Evolutionary conservation across 1,140 invertebrate species (phyloP), one percentile per base, ranked within the genome.

Genomic region (Proctacanthus coquilletti): DNA sequence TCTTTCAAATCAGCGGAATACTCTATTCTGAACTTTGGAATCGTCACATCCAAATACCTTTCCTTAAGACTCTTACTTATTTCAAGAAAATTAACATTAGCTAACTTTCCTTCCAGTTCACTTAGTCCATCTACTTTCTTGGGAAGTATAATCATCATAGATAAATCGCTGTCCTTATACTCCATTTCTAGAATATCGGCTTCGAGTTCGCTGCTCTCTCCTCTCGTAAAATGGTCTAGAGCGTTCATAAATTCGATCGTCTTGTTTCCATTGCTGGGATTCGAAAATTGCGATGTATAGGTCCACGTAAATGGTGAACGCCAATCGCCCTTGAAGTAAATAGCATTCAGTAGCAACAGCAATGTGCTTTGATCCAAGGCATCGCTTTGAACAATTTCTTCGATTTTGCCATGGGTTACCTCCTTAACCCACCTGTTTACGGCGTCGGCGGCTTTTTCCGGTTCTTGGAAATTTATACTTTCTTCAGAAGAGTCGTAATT

Each of bases 1-100:
- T 68, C 57, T 20, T 64, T 64, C 42, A 84, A 49, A 27, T 79
- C 54, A 14, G 74, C 54, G 2, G 61, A 66, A 19, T 66, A 60
- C 51, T 82, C 75, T 30, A 83, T 62, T 50, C 75, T 80, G 48
- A 85, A 84, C 51, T 72, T 79, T 1, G 81, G 80, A 40, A 85
- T 51, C 33, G 54, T 51, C 0, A 81, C 59, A 14, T 56, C 42
- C 3, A 77, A 57, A 40, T 70, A 59, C 4, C 34, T 38, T 15
- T 46, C 43, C 1, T 40, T 41, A n/a, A n/a, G n/a, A 3, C 53
- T 38, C 8, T 41, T 49, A 8, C 51, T 42, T 45, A 61, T 46
- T 25, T 59, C 52, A 10, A 49, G 44, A 17, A 74, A 45, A 27
- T 56, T 47, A 21, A 64, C 45, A 35, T 42, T 56, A 31, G 65